phyloP scores from a whole-genome alignment of 2,888 invertebrate genomes.

The Cantharis rufa region DNA sequence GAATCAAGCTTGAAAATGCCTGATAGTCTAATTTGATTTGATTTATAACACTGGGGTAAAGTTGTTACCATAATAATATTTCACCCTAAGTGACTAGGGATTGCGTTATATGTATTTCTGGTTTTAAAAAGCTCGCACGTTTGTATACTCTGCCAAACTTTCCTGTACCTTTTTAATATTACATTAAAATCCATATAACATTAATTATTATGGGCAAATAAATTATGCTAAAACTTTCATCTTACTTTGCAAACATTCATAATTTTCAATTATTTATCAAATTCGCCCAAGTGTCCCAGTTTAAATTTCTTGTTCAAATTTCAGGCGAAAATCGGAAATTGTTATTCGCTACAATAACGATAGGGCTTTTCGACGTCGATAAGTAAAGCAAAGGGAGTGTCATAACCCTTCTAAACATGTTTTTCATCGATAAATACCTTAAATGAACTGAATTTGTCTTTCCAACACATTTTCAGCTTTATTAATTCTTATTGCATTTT shows the following conservation, averaged over 20 bases:
- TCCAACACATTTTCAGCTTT: not conserved
- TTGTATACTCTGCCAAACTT: not conserved
- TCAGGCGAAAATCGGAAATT: not conserved
- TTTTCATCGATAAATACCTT: not conserved
- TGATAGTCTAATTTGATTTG: slow-evolving; percentile 23
- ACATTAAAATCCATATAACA: not conserved
- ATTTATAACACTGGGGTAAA: slow-evolving; percentile 14
- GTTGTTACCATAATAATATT: slow-evolving; percentile 10
- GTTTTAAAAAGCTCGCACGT: not conserved
- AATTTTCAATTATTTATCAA: not conserved
- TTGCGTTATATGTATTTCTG: not conserved
- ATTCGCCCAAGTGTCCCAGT: not conserved
- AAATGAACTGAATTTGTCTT: not conserved
- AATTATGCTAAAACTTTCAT: not conserved
- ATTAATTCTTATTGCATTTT: not conserved
- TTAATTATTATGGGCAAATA: not conserved
- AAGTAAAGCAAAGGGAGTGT: not conserved
- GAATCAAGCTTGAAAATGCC: slow-evolving; percentile 23
- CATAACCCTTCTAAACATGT: not conserved
- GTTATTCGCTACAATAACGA: not conserved
- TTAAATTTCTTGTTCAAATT: not conserved
- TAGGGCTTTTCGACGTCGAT: not conserved
- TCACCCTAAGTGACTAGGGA: slow-evolving; percentile 4
- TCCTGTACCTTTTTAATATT: not conserved
- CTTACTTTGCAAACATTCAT: not conserved